Evolutionary conservation across 2,888 invertebrate species (phyloP), one percentile per base, ranked within the genome.

Genomic region (Neoascia interrupta): DNA sequence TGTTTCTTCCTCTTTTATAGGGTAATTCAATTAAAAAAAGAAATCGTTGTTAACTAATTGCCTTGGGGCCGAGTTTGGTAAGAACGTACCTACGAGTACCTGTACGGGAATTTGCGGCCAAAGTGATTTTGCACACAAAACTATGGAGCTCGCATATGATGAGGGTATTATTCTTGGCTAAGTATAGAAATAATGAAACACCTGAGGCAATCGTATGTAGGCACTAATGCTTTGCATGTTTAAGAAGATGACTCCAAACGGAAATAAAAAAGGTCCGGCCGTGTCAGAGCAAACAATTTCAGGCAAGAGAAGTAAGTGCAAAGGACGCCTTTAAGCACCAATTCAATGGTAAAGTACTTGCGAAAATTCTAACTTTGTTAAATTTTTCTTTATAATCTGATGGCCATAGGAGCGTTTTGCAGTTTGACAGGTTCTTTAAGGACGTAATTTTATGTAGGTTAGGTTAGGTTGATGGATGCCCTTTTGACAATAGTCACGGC

Each of bases 1-100:
- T 47, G 53, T 53, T 47, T 28, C 37, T 26, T 11, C 31, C 28
- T 13, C 28, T 54, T 66, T 39, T 49, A 36, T 61, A 15, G 49
- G 28, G 56, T 56, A 47, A 39, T 45, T 53, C 68, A 49, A 58
- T 61, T 64, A 31, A 28, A 45, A 51, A 64, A 69, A 28, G 21
- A 21, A 19, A 54, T 53, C 56, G 56, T 60, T 54, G 70, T 34
- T 64, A 72, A 64, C 76, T 72, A 70, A 76, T 76, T 76, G 64
- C 76, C 49, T 19, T 21, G 34, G 47, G 39, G 56, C 21, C 31
- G n/a, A 31, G 26, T n/a, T 16, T 16, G 15, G 18, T 13, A 19
- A 5, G 18, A 36, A 19, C 36, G 28, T 26, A 8, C 31, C n/a
- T 26, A 19, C 37, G 28, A 28, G 28, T 18, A 61, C 47, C 36